Evolutionary conservation across 2,888 invertebrate species (phyloP).

Genomic region (Serripes groenlandicus): DNA sequence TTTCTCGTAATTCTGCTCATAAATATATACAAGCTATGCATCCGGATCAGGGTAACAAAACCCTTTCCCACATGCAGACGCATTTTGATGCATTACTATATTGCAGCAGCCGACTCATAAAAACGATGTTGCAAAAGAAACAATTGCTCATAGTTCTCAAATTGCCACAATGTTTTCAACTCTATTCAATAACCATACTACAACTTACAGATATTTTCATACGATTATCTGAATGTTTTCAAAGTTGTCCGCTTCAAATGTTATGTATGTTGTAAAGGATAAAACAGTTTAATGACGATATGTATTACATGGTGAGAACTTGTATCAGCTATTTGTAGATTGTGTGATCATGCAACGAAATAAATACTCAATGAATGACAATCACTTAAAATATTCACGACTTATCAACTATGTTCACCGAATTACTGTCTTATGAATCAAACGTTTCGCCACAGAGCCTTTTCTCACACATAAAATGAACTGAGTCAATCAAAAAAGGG

Average conservation of each 20-base stretch:
- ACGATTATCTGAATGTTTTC: neutral
- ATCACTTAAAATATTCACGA: neutral
- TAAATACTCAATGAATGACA: slow-evolving; percentile 24
- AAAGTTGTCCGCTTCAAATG: neutral
- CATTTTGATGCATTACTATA: too few species aligned
- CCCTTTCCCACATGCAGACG: too few species aligned
- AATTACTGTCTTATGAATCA: slow-evolving; percentile 11
- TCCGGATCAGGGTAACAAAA: too few species aligned
- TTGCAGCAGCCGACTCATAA: too few species aligned
- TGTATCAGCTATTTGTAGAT: neutral
- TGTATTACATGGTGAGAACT: neutral
- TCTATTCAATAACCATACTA: neutral
- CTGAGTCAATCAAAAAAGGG: too few species aligned
- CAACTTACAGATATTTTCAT: neutral
- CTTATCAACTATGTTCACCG: neutral
- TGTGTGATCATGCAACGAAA: neutral
- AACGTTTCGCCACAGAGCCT: neutral
- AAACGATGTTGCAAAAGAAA: neutral
- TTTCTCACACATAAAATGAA: slow-evolving; percentile 17
- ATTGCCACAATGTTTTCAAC: slow-evolving; percentile 3
- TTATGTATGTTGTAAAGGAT: neutral
- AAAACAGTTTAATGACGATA: neutral
- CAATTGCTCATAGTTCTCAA: neutral
- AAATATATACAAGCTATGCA: too few species aligned
- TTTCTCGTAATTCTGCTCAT: too few species aligned